Evolutionary conservation across 2,888 invertebrate genomes (phyloP).

Genomic region (Teinopalpus imperialis): DNA sequence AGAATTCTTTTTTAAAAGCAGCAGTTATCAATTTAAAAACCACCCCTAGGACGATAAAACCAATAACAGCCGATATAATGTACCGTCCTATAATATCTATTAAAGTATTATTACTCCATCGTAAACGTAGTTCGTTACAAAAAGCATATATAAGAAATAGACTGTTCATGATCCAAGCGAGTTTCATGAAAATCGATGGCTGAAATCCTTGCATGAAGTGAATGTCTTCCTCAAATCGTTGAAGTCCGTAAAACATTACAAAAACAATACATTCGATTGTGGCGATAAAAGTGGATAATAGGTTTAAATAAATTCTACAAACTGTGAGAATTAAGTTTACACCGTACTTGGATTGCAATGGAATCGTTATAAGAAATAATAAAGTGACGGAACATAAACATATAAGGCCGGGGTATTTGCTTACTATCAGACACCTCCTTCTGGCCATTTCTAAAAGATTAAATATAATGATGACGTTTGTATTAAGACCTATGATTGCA

Average conservation of each 20-base stretch:
- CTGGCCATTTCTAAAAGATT: constrained; percentile 46
- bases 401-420: constrained; percentile 48
- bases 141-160: constrained; percentile 44
- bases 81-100: constrained; percentile 33
- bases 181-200: constrained; percentile 52
- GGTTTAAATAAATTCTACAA: constrained; percentile 37
- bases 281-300: constrained; percentile 42
- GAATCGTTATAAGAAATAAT: constrained; percentile 51
- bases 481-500: constrained; percentile 41
- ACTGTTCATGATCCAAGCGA: constrained; percentile 47
- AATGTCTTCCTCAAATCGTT: constrained; percentile 65
- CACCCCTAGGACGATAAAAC: constrained; percentile 27
- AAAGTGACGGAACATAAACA: constrained; percentile 36
- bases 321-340: constrained; percentile 36
- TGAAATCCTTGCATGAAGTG: constrained; percentile 72
- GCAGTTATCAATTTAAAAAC: constrained; percentile 40
- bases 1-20: constrained; percentile 37
- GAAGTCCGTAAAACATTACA: constrained; percentile 60
- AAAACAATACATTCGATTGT: constrained; percentile 55
- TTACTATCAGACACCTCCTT: constrained; percentile 38
- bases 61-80: constrained; percentile 25
- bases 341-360: constrained; percentile 47
- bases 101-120: constrained; percentile 6
- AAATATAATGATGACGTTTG: constrained; percentile 43
- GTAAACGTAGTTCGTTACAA: constrained; percentile 35